Percentiles rank a stretch among this genome's conserved stretches.
These are phyloP conservation scores for Scolopax bukidnonensis DNA, from an alignment of 2,797 vertebrate genomes.

Conservation along the genomic window DNA sequence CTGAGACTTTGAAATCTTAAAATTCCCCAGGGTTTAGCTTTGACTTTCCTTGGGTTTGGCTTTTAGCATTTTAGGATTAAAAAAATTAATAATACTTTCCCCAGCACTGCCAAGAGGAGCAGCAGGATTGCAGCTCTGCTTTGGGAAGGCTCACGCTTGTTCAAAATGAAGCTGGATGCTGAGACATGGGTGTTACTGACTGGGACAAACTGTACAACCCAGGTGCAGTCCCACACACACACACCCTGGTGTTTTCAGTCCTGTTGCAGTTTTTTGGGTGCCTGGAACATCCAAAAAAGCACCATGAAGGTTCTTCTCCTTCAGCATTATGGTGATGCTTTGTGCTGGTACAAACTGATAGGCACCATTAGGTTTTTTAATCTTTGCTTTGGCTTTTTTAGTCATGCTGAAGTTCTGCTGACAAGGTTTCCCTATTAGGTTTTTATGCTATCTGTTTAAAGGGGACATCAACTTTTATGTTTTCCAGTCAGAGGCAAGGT, in stretches of 20 bases:
- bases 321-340: not conserved
- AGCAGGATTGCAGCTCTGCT: not conserved
- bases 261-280: not conserved
- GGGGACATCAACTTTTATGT: conserved; percentile 48
- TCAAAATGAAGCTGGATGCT: not conserved
- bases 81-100: not conserved
- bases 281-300: not conserved
- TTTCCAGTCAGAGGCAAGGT: not conserved
- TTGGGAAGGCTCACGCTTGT: not conserved
- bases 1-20: not conserved
- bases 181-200: not conserved
- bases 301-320: not conserved
- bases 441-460: conserved; percentile 54
- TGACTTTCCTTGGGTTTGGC: not conserved
- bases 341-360: conserved; percentile 21
- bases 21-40: not conserved
- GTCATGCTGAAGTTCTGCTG: conserved; percentile 41
- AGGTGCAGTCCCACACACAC: not conserved
- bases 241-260: not conserved
- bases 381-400: conserved; percentile 39
- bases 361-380: conserved; percentile 40
- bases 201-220: not conserved
- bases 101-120: fast-evolving
- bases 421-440: conserved; percentile 41
- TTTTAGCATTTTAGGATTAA: not conserved